Base-by-base conservation (phyloP, 2,797 vertebrate species). In the Fringilla coelebs region DNA sequence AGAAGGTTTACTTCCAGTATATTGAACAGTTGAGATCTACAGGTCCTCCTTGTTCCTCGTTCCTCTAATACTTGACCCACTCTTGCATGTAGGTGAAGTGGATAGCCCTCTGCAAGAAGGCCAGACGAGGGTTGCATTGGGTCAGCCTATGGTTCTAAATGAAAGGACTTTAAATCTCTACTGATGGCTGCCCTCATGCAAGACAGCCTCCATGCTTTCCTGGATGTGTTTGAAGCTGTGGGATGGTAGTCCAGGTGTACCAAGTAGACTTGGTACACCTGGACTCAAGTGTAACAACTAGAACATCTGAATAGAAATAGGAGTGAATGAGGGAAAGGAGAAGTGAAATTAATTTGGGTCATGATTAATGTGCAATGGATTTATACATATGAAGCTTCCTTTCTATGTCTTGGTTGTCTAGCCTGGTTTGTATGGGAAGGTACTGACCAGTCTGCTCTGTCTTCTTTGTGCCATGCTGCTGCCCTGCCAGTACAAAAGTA, bases 391-490 rank as follows among this genome's bases (percentile, higher is more conserved):
- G 2, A 7, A 45, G 12, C 8, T 79, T 92, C 10, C 21, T 36
- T 72, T 13, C 4, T 49, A 6, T 70, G 7, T 75, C 51, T 72
- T 62, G 51, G 26, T 29, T 29, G 49, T 51, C 11, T 65, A 78
- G 21, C 7, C 80, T 77, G 4, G 17, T 74, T 77, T 52, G 6
- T 41, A 34, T 12, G 28, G 17, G 17, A 89, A 75, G 19, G 4
- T 66, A 17, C 8, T 87, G 34, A 11, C 19, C 11, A 36, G n/a
- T 32, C 24, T 34, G 20, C 20, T 62, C 0, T 12, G 9, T 49
- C 6, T 36, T 41, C 24, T 75, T 57, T 49, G 36, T n/a, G 36
- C 22, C 0, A 0, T 26, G 13, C 16, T 79, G 7, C 22, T 76
- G 36, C 8, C n/a, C 57, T 60, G 16, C 6, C 36, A 43, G 13